phyloP scores from a whole-genome alignment of 1,140 invertebrate genomes.

The Drosophila lacertosa region DNA sequence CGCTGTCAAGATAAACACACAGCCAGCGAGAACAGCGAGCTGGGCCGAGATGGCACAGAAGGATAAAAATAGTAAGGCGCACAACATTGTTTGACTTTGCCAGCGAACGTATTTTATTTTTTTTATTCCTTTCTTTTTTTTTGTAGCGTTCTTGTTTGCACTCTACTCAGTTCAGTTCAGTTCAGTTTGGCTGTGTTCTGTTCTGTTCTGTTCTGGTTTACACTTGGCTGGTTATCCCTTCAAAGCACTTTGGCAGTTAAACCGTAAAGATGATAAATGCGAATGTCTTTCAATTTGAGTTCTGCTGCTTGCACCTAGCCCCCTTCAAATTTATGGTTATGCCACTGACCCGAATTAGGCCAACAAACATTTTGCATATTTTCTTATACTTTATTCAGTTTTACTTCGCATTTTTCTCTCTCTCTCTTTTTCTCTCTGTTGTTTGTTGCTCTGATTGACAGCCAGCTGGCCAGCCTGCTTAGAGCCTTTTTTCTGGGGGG shows the following conservation, averaged over 20 bases:
- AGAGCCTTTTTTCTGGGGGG: background rate
- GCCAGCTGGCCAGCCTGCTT: constrained; percentile 13
- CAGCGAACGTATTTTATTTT: too few relatives aligned
- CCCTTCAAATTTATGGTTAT: constrained; percentile 60
- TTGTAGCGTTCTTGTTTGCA: constrained; percentile 27
- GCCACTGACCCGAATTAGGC: constrained; percentile 50
- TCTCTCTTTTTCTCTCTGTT: background rate
- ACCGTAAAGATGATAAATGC: constrained; percentile 81
- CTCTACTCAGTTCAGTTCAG: constrained; percentile 19
- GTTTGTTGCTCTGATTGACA: constrained; percentile 35
- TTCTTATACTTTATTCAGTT: constrained; percentile 15
- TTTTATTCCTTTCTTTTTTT: constrained; percentile 35
- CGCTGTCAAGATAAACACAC: constrained; percentile 64
- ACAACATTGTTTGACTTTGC: constrained; percentile 80
- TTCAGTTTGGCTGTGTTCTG: constrained; percentile 23
- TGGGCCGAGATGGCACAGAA: constrained; percentile 15
- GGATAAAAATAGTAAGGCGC: constrained; percentile 73
- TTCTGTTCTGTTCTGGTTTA: constrained; percentile 28
- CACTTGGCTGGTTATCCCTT: constrained; percentile 47
- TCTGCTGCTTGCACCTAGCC: constrained; percentile 10
- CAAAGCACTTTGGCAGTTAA: constrained; percentile 78
- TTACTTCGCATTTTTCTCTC: background rate
- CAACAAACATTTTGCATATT: constrained; percentile 49
- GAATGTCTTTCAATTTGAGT: constrained; percentile 79
- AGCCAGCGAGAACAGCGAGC: constrained; percentile 27